Evolutionary conservation across 2,113 vertebrate genomes (phyloP).

Genomic region (Columba janthina): DNA sequence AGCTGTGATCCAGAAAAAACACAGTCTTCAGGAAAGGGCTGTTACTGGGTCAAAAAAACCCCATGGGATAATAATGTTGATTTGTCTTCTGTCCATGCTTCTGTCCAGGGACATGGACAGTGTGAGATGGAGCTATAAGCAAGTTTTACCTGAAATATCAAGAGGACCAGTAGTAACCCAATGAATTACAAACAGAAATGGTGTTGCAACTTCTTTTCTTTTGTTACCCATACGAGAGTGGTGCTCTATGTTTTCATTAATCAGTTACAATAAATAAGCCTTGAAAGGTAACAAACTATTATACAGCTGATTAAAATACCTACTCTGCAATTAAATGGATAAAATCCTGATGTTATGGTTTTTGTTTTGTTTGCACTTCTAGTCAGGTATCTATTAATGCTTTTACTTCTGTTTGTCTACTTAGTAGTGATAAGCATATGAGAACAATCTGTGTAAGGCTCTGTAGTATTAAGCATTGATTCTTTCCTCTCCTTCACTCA

Average conservation of each 20-base stretch:
- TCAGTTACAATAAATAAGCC: constrained; percentile 21
- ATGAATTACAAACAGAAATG: background rate
- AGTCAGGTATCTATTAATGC: background rate
- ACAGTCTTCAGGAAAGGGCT: background rate
- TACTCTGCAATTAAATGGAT: constrained; percentile 11
- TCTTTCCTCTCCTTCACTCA: constrained; percentile 21
- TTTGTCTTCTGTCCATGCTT: background rate
- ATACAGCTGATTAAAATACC: background rate
- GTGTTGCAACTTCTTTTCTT: background rate
- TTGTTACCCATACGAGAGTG: background rate
- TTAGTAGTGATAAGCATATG: constrained; percentile 23
- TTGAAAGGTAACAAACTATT: constrained; percentile 41
- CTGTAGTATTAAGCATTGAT: constrained; percentile 34
- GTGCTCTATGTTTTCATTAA: constrained; percentile 8
- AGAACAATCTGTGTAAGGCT: background rate
- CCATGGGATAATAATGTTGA: background rate
- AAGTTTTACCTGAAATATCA: background rate
- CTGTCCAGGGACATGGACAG: background rate
- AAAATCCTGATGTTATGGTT: constrained; percentile 5
- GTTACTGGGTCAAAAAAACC: background rate
- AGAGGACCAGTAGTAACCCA: background rate
- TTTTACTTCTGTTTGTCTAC: constrained; percentile 22
- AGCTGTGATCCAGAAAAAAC: background rate
- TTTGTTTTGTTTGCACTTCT: background rate
- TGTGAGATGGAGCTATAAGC: background rate